Evolutionary conservation across 2,888 invertebrate genomes (phyloP), one percentile per base, ranked within the genome.

Genomic region (Isotomurus palustris): DNA sequence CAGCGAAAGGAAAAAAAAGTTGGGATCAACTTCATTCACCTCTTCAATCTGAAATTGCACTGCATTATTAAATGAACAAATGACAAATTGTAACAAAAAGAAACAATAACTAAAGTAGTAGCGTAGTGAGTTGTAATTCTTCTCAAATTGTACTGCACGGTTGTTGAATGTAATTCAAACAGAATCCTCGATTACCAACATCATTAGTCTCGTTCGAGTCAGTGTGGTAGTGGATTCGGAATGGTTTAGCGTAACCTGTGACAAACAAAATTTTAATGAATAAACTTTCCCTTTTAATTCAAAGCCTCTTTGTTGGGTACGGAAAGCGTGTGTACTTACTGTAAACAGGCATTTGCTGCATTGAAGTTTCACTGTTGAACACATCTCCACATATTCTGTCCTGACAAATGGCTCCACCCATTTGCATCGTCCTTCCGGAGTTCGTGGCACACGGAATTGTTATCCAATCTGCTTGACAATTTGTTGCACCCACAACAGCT

Each of bases 301-400:
- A 56, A 58, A 56, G 5, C 56, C 12, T 12, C 10, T 21, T 27
- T 47, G 50, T 19, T 29, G 22, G 38, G 14, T 27, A n/a, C n/a
- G n/a, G n/a, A n/a, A n/a, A n/a, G n/a, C 8, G 27, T 8, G 40
- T 21, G 38, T 53, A 80, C 84, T 82, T 76, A 89, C 89, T 87
- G 72, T 84, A 79, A 21, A 90, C 83, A 1, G 86, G 81, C 2
- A 85, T 80, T 12, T 84, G 79, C 19, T 59, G 55, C 51, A 56
- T 60, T 1, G 84, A 83, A 2, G 85, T 79, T 72, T 90, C 89
- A 1, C 83, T 82, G 53, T 84, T 86, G 69, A 90, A 84, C 0
- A 86, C 84, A 2, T 89, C 89, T 0, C 90, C 90, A 71, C 90
- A 91, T 35, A 91, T 82, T 53, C 90, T 80, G 75, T 91, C 90